Evolutionary conservation across 2,113 vertebrate species (phyloP), one percentile per base, ranked within the genome.

Genomic region (Andinoacara biseriatus): DNA sequence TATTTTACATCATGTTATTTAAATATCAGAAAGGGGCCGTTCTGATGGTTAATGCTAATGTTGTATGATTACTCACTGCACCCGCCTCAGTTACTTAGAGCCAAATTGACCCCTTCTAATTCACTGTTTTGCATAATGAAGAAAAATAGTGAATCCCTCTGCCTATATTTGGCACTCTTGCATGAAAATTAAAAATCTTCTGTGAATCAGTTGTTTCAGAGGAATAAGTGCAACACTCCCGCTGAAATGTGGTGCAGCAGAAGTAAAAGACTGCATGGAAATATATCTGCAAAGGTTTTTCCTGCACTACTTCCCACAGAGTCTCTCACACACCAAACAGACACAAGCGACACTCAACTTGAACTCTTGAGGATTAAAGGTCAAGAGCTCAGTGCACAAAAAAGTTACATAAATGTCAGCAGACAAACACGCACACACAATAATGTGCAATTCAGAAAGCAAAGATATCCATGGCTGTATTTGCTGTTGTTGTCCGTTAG

Each of bases 401-500:
- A 40, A 20, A 22, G n/a, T 77, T 40, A 31, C 49, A 58, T 62
- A 40, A 11, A 5, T 35, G 8, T 46, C 61, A 33, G 46, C 33
- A 56, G 13, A 61, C 46, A 17, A 14, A 49, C 43, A 46, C 43
- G 10, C 43, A 14, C 13, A 49, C 17, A 40, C 3, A 1, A 17
- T 46, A 17, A 67, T 18, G 63, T 46, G 46, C 40, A 61, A 15
- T 46, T 61, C 59, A 80, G 57, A 31, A 13, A 67, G 24, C 2
- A 17, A 15, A 84, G 20, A 35, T 20, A 56, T 24, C 10, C 11
- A 3, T 3, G 20, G 5, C 29, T 74, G 22, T 61, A 17, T 52
- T 35, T 61, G 77, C 22, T 85, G 62, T 74, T 81, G 85, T 74
- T 88, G 60, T 75, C 80, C 56, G 20, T 58, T 11, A 26, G 10